A percentile compares a stretch with the other conserved stretches of the same genome.
Conservation (phyloP, 2,888 invertebrate species). For the Apamea monoglypha region DNA sequence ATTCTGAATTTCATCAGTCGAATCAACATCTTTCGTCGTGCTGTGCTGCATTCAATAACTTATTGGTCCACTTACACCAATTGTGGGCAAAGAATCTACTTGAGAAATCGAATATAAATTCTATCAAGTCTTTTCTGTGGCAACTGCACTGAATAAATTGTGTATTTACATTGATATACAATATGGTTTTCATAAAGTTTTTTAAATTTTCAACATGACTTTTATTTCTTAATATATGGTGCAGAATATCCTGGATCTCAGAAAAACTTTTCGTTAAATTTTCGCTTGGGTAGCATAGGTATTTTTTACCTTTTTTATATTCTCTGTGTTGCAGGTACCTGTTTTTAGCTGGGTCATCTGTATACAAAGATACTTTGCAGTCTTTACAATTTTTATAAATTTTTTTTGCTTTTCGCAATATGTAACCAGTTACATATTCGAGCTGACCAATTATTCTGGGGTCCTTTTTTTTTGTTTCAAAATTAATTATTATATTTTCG, state of each 20-base stretch:
- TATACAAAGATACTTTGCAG: not conserved
- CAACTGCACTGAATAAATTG: not conserved
- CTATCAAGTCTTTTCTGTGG: not conserved
- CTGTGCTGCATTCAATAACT: not conserved
- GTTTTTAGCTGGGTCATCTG: not conserved
- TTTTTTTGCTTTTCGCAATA: not conserved
- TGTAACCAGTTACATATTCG: not conserved
- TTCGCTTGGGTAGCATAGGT: not conserved
- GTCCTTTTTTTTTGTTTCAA: not conserved
- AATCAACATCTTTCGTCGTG: not conserved
- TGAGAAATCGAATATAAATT: conserved; percentile 9
- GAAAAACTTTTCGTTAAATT: not conserved
- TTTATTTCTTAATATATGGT: not conserved
- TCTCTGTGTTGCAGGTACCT: not conserved
- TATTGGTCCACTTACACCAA: conserved; percentile 5
- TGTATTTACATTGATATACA: not conserved
- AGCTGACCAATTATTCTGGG: conserved; percentile 5
- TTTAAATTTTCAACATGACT: not conserved
- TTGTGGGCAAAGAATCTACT: conserved; percentile 4
- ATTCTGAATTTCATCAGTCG: not conserved
- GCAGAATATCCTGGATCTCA: not conserved
- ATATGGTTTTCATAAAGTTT: not conserved
- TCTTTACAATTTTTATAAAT: not conserved
- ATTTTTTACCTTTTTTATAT: not conserved
- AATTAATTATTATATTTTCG: not conserved